Evolutionary conservation across 2,888 invertebrate species (phyloP), one percentile per base, ranked within the genome.

Genomic region (Mesorhabditis sp.): DNA sequence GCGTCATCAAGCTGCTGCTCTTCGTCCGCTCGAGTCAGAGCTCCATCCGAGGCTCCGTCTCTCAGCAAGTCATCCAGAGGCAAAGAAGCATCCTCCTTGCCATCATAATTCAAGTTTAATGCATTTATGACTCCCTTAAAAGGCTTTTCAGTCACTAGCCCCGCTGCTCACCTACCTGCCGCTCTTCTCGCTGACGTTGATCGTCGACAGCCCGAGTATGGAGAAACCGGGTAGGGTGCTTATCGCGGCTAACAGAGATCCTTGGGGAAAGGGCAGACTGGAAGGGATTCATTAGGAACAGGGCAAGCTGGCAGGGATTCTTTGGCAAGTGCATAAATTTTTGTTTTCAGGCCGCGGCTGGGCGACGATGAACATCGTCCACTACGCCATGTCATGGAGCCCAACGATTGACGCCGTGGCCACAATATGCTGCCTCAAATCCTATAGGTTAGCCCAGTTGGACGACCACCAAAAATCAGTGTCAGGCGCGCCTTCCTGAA

Each of bases 21-120:
- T 50, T 50, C 58, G 58, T 50, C n/a, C 58, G 58, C 58, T 50
- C 58, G 58, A 50, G 58, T 50, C 58, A 50, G n/a, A 50, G n/a
- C 7, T 50, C 10, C n/a, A n/a, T 50, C n/a, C 58, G 58, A 50
- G n/a, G n/a, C n/a, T 50, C 58, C 10, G 58, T 50, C n/a, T 50
- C 58, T n/a, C 58, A 50, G 58, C 58, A 50, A n/a, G 58, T 50
- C n/a, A 50, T 50, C 58, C n/a, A 10, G 58, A 50, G 58, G n/a
- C 58, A 50, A 50, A 50, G 58, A 50, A 50, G 58, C 58, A 50
- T 50, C n/a, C n/a, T 50, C 10, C 10, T 50, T 10, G 58, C 58
- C n/a, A 50, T 50, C n/a, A 50, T 50, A 1, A 50, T 50, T 13
- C 58, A 50, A 50, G 58, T 50, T 50, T 50, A 50, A 10, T 50